Evolutionary conservation across 64 coral and sea anemone species (phyloP), one percentile per base, ranked within the genome.

Genomic region (Pachyseris speciosa): DNA sequence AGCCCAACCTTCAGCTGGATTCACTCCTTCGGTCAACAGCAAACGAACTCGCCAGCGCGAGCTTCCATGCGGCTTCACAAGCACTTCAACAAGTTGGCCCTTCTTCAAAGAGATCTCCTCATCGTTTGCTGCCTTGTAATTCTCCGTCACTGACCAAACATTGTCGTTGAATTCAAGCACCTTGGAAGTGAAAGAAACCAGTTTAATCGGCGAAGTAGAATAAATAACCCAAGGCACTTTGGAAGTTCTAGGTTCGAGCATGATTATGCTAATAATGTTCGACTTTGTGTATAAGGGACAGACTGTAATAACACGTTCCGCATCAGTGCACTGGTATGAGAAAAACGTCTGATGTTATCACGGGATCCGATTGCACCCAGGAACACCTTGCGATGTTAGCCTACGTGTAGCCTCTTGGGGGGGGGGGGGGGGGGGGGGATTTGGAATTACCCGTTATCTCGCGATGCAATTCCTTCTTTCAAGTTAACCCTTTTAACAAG

Each of bases 31-130:
- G 72, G 22, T 92, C 55, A 86, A 64, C 32, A 95, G 65, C 38
- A 99, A 45, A n/a, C 97, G 90, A 37, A 99, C 90, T 79, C 86
- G 85, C 97, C 97, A 99, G 50, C 94, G 90, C 12, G 90, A 89
- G n/a, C 93, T 99, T 25, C 94, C 86, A 59, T 91, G 91, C 2
- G 93, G 94, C 33, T 95, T 99, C 11, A 95, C 97, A 60, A 99
- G 91, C 16, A 99, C 93, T 38, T 99, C 97, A 1, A 99, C 97
- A 13, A 92, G 65, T 41, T 99, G 97, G 40, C 94, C 97, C 66
- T 99, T 99, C 87, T 91, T 95, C 1, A 99, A 65, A 0, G 97
- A 99, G 24, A 99, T 86, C 55, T 99, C 97, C 60, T 99, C 97
- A 39, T 99, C 97, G 53, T 89, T 95, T 1, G 84, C 27, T 5